A percentile compares a stretch with the other conserved stretches of the same genome.
These are phyloP conservation scores for Lanistes nyassanus DNA, from an alignment of 1,140 invertebrate genomes.

Conservation along the genomic window DNA sequence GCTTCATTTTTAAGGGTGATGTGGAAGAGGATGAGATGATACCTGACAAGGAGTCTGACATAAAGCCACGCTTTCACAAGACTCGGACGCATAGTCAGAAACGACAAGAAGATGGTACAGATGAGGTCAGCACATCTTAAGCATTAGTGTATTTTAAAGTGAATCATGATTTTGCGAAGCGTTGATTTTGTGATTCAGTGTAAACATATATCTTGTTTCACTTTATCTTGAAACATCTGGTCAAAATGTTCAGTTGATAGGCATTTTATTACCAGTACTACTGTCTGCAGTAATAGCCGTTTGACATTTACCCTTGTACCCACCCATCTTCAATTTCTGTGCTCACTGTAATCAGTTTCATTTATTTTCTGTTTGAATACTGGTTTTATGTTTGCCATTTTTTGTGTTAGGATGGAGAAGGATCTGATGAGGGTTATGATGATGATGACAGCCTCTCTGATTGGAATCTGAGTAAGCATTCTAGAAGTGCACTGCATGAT, in stretches of 20 bases:
- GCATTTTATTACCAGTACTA: no score
- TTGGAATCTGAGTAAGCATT: slow-evolving; percentile 81
- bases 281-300: no score
- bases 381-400: slow-evolving; percentile 17
- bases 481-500: background rate
- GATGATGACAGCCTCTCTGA: slow-evolving; percentile 92
- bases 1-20: slow-evolving; percentile 69
- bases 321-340: no score
- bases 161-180: no score
- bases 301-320: no score
- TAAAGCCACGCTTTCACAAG: slow-evolving; percentile 92
- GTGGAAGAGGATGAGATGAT: slow-evolving; percentile 95
- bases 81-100: slow-evolving; percentile 81
- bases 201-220: slow-evolving; percentile 4
- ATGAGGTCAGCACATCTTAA: slow-evolving; percentile 45
- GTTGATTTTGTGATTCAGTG: slow-evolving; percentile 1
- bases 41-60: slow-evolving; percentile 97
- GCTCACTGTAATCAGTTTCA: no score
- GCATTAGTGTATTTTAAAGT: no score
- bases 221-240: background rate
- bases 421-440: slow-evolving; percentile 62
- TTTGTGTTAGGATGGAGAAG: slow-evolving; percentile 77
- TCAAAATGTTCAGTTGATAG: no score
- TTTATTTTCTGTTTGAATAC: background rate
- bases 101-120: slow-evolving; percentile 53